phyloP scores from a whole-genome alignment of 2,888 invertebrate genomes.

The Serrognathus titanus region DNA sequence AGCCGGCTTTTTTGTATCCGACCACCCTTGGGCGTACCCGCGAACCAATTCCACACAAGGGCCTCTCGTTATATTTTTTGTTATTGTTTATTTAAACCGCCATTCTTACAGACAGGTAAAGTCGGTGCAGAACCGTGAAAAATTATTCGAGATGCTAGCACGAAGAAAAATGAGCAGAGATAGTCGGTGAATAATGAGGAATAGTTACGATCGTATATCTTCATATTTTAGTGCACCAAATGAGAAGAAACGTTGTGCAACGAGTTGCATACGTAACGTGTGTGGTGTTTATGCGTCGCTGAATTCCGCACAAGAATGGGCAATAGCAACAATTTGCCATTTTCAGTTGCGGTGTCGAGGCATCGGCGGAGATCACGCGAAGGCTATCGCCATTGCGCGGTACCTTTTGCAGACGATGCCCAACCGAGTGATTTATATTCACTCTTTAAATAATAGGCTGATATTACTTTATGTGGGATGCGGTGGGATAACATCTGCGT shows the following conservation, averaged over 20 bases:
- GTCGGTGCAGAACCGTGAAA: too few species aligned
- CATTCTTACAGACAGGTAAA: too few species aligned
- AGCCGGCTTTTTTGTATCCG: neutral
- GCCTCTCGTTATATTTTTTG: neutral
- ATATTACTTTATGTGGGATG: slow-evolving; percentile 39
- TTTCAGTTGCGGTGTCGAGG: slow-evolving; percentile 23
- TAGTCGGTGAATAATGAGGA: too few species aligned
- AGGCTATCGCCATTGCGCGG: slow-evolving; percentile 31
- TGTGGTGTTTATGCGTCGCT: neutral
- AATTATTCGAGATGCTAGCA: too few species aligned
- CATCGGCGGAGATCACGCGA: slow-evolving; percentile 28
- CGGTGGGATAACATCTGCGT: slow-evolving; percentile 17
- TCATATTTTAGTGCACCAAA: too few species aligned
- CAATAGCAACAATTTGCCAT: slow-evolving; percentile 28
- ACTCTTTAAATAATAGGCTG: slow-evolving; percentile 37
- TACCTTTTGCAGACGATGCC: slow-evolving; percentile 36
- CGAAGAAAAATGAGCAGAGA: too few species aligned
- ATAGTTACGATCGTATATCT: too few species aligned
- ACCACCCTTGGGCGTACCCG: neutral
- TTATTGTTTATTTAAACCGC: too few species aligned
- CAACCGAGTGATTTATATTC: slow-evolving; percentile 36
- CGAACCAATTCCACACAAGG: neutral
- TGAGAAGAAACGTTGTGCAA: neutral
- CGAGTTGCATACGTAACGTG: too few species aligned
- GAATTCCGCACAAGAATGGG: slow-evolving; percentile 1